Evolutionary conservation across 2,797 vertebrate genomes (phyloP).

Genomic region (Eulemur mongoz): DNA sequence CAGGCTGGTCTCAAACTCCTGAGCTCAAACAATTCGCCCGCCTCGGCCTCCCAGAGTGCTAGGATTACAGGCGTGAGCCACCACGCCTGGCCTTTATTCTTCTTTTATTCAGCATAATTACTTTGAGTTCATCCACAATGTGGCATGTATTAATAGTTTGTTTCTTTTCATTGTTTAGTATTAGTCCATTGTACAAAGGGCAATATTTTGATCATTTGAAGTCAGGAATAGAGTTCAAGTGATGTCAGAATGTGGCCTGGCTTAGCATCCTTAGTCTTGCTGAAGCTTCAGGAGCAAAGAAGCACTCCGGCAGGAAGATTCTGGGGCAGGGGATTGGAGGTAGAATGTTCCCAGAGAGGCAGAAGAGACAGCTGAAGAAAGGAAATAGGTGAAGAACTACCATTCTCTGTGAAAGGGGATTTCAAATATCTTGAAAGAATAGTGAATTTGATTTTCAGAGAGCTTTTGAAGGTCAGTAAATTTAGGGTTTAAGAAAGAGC

Average conservation of each 20-base stretch:
- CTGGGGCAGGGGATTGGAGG: rapidly evolving
- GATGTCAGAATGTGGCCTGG: not conserved
- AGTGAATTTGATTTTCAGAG: not conserved
- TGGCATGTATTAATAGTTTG: rapidly evolving
- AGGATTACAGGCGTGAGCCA: no score
- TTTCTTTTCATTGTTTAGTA: not conserved
- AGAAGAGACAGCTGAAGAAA: not conserved
- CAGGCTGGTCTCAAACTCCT: no score
- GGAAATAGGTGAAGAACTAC: not conserved
- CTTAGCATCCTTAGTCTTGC: not conserved
- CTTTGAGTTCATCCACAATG: rapidly evolving
- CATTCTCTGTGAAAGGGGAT: not conserved
- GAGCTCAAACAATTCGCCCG: no score
- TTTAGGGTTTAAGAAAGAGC: not conserved
- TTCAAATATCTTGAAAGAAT: not conserved
- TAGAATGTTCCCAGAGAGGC: rapidly evolving
- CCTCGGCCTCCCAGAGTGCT: no score
- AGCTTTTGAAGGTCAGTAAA: not conserved
- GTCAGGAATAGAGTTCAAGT: not conserved
- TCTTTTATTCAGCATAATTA: rapidly evolving
- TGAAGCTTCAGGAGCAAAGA: not conserved
- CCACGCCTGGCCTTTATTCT: not conserved
- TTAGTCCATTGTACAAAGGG: rapidly evolving
- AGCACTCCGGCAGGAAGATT: no score
- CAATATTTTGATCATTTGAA: rapidly evolving